Base-by-base conservation (phyloP, 2,888 invertebrate genomes). In the Cheilosia soror region DNA sequence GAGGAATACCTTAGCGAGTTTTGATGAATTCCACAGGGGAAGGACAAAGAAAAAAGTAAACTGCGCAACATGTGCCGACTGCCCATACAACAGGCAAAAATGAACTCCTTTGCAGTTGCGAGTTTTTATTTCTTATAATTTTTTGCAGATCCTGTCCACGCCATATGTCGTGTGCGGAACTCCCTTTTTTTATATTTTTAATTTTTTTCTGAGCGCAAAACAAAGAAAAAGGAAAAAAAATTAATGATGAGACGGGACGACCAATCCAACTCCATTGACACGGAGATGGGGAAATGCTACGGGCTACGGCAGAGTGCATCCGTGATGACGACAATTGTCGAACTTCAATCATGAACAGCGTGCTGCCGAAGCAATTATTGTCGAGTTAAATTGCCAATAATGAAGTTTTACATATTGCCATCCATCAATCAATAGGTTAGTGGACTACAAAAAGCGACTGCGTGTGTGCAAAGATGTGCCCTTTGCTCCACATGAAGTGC, bases 81-180 rank as follows among this genome's bases (percentile, higher is more conserved):
- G 37, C 53, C 51, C 65, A 68, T 13, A 9, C 27, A 57, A 5
- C 11, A 15, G 2, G n/a, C n/a, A 37, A 13, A 57, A 51, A 40
- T 44, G 37, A 49, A 15, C 27, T 40, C 11, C 37, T 37, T 44
- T 13, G 37, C 29, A 27, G 20, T 42, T 15, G 51, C 37, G 11
- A 11, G 11, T 37, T 11, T 37, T 37, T 69, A 25, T 69, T 63
- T 80, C 49, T 44, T 11, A 11, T 7, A 11, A 11, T 37, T 37
- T 72, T 73, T 29, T 13, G 51, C 65, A 55, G 69, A 69, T 62
- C 65, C 71, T 66, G 63, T 29, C 57, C 20, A 51, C 47, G 85
- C 76, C 85, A 85, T 81, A 76, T 85, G 85, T 62, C 60, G 76
- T 80, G 71, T 62, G 65, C 75, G 65, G 57, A 79, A 63, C 62